Conservation (phyloP, 2,797 vertebrate species). For the Otolemur crassicaudatus region DNA sequence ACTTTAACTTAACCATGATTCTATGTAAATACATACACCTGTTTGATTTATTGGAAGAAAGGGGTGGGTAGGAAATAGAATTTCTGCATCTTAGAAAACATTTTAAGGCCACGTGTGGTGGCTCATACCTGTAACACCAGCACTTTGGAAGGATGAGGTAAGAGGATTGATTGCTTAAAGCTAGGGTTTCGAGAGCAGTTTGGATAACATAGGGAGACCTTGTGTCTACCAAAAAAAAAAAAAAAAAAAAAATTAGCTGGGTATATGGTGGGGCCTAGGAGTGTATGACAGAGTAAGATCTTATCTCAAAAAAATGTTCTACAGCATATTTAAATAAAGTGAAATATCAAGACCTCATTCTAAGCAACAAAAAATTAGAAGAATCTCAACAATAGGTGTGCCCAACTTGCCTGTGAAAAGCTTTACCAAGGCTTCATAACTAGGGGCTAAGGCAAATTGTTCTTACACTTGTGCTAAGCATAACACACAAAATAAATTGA, state of each 20-base stretch:
- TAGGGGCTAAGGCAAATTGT: neutral
- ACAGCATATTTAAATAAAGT: neutral
- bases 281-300: neutral
- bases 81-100: neutral
- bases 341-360: neutral
- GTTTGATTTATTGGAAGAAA: neutral
- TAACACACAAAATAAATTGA: neutral
- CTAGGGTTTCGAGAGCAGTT: neutral
- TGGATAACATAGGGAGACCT: neutral
- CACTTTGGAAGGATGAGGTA: neutral
- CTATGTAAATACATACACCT: neutral
- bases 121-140: neutral
- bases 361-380: neutral
- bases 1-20: neutral
- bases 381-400: neutral
- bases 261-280: neutral
- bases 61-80: neutral
- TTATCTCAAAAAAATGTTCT: neutral
- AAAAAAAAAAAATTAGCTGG: neutral
- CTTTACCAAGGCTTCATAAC: neutral
- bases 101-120: neutral
- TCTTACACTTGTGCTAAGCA: neutral
- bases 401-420: neutral
- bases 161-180: neutral
- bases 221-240: neutral